A percentile compares a stretch with the other conserved stretches of the same genome.
phyloP scores from a whole-genome alignment of 1,140 invertebrate species.

The Drosophila cardini region DNA sequence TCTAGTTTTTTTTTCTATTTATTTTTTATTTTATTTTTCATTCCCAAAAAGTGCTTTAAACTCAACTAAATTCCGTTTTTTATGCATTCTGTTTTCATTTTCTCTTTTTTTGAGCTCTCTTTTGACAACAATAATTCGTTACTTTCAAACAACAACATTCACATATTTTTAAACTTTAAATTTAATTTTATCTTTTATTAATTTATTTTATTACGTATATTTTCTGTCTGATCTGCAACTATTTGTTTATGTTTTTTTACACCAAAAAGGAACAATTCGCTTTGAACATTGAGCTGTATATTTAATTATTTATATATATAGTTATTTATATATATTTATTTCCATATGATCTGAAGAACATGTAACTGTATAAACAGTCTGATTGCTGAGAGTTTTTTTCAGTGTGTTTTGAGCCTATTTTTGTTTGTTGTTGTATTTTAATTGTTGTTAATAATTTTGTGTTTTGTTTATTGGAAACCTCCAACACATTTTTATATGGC shows the following conservation, averaged over 20 bases:
- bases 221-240: slow-evolving; percentile 33
- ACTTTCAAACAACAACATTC: slow-evolving; percentile 11
- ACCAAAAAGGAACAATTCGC: slow-evolving; percentile 80
- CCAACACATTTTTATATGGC: slow-evolving; percentile 74
- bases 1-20: slow-evolving; percentile 63
- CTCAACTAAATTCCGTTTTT: slow-evolving; percentile 77
- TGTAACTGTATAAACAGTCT: slow-evolving; percentile 59
- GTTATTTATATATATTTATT: slow-evolving; percentile 31
- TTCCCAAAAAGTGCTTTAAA: slow-evolving; percentile 69
- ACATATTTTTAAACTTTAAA: slow-evolving; percentile 41
- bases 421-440: slow-evolving; percentile 30
- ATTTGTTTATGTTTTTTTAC: slow-evolving; percentile 54
- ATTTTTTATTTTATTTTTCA: no score
- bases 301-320: slow-evolving; percentile 36
- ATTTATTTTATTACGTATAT: slow-evolving; percentile 51
- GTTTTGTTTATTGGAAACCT: slow-evolving; percentile 29
- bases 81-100: slow-evolving; percentile 51
- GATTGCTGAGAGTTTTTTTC: slow-evolving; percentile 10
- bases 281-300: slow-evolving; percentile 81
- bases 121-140: slow-evolving; percentile 41
- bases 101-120: slow-evolving; percentile 27
- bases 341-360: slow-evolving; percentile 50
- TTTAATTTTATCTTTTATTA: slow-evolving; percentile 28
- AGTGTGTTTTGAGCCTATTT: slow-evolving; percentile 55
- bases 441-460: slow-evolving; percentile 26